Evolutionary conservation across 2,888 invertebrate species (phyloP), one percentile per base, ranked within the genome.

Genomic region (Protodeltote pygarga): DNA sequence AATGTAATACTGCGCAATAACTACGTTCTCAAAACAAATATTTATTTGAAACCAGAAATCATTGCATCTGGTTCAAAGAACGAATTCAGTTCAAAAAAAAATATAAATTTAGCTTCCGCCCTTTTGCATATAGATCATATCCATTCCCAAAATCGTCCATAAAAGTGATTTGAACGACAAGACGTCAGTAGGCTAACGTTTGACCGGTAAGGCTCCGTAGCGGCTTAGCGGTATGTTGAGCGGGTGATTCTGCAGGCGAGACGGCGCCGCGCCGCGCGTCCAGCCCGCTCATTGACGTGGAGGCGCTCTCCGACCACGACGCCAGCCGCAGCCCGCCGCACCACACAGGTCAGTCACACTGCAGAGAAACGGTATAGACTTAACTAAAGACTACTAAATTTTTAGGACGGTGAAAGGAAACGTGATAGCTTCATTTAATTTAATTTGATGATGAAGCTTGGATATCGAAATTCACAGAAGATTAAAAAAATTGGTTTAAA

Each of bases 281-380:
- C 90, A 94, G 94, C 87, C 94, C 95, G 77, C 93, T 94, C 86
- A 94, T 94, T 79, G 94, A 94, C 87, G 94, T 94, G 81, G 94
- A 94, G 87, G 93, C 93, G 73, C 93, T 94, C 68, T 94, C 94
- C 65, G 93, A 94, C 79, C 75, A 92, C 93, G 75, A 86, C 89
- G 71, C 92, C 92, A 74, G 27, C 79, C 75, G 32, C 79, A 92
- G 93, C 75, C 93, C 93, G 75, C 86, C 88, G 69, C 91, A 92
- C 77, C 53, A 13, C 40, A 91, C 93, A 94, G 94, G 94, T 94
- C 94, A 94, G 94, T 94, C 33, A 27, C 31, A 32, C 32, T 59
- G 67, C 66, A 54, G 52, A 53, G 58, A 84, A 88, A 87, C 83
- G 87, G 90, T 89, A 87, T 89, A 88, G 85, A 86, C 76, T 46